Conservation (phyloP, 1,140 invertebrate species). For the Oedothorax gibbosus region DNA sequence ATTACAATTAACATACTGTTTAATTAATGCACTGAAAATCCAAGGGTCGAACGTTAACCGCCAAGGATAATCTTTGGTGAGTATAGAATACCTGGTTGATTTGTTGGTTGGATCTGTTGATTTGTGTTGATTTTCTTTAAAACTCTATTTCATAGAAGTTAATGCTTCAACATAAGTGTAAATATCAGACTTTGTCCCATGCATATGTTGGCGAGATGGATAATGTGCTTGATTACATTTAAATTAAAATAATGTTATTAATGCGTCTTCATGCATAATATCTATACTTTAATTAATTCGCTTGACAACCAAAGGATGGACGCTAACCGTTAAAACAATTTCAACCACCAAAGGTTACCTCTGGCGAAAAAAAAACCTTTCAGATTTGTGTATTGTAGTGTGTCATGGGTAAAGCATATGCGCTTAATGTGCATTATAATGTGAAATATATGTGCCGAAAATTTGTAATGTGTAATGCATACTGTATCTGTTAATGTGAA, state of each 20-base stretch:
- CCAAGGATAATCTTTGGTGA: not conserved
- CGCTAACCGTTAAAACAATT: too few species aligned
- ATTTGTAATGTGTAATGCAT: too few species aligned
- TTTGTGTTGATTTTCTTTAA: too few species aligned
- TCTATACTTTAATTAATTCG: conserved; percentile 35
- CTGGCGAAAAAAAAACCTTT: not conserved
- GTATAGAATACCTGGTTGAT: not conserved
- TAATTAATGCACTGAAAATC: conserved; percentile 16
- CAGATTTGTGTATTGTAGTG: too few species aligned
- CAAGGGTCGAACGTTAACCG: conserved; percentile 6
- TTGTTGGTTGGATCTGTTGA: not conserved
- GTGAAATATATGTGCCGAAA: too few species aligned
- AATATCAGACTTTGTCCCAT: too few species aligned
- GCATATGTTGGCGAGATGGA: too few species aligned
- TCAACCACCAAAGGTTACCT: conserved; percentile 1
- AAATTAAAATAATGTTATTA: conserved; percentile 9
- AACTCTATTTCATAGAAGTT: not conserved
- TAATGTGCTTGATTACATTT: too few species aligned
- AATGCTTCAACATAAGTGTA: not conserved
- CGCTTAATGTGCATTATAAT: too few species aligned
- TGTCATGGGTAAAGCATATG: too few species aligned
- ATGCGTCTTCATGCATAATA: too few species aligned
- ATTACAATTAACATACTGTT: conserved; percentile 22
- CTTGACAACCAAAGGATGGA: not conserved
- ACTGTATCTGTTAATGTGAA: too few species aligned